These are phyloP conservation scores for Acanthurus tractus DNA, from an alignment of 2,797 vertebrate species.

Conservation along the genomic window DNA sequence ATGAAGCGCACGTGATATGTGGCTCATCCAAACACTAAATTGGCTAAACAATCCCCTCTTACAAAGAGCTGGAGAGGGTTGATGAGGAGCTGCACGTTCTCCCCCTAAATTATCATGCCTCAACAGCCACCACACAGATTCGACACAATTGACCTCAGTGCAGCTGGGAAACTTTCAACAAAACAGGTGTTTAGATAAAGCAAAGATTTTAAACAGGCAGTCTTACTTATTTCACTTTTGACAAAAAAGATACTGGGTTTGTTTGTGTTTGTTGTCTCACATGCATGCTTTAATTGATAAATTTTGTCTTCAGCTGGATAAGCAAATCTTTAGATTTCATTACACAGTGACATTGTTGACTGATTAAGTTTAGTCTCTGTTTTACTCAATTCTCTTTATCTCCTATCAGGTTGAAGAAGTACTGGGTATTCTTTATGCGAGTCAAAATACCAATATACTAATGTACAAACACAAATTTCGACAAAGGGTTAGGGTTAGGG, in stretches of 20 bases:
- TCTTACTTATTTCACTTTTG: neutral
- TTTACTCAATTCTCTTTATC: too few species aligned
- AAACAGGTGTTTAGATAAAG: neutral
- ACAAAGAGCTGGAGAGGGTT: slow-evolving; percentile 52
- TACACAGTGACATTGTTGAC: neutral
- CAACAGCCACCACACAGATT: slow-evolving; percentile 62
- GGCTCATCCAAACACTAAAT: slow-evolving; percentile 49
- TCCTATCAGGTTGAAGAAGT: too few species aligned
- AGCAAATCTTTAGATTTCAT: neutral
- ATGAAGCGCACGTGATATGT: slow-evolving; percentile 39
- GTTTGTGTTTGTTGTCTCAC: neutral
- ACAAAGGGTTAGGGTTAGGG: too few species aligned
- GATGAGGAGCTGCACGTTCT: slow-evolving; percentile 75
- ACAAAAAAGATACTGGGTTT: neutral
- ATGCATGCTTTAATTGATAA: neutral
- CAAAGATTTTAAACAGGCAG: neutral
- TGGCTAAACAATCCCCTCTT: slow-evolving; percentile 69
- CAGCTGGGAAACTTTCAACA: slow-evolving; percentile 45
- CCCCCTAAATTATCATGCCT: slow-evolving; percentile 72
- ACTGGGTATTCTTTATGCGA: too few species aligned
- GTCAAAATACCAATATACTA: too few species aligned
- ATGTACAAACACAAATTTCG: too few species aligned
- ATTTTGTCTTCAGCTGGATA: neutral
- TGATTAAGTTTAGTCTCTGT: neutral
- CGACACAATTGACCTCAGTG: slow-evolving; percentile 57